Evolutionary conservation across 2,888 invertebrate genomes (phyloP).

Genomic region (Nomada ferruginata): DNA sequence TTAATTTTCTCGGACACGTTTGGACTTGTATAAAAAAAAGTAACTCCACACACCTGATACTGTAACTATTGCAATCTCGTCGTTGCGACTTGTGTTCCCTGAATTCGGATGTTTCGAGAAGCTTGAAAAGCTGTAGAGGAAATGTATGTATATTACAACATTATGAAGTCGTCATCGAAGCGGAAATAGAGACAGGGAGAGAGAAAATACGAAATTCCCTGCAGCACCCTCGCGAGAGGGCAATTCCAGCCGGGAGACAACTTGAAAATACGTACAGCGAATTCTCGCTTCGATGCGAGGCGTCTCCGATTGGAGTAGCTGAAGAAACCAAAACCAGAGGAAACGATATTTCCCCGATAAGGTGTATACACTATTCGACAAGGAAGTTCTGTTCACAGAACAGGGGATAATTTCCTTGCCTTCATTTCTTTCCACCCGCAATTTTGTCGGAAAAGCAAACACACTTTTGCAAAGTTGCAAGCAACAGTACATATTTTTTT

Average conservation of each 20-base stretch:
- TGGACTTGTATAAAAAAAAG: too few relatives aligned
- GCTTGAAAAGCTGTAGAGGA: not conserved
- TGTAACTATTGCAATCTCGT: not conserved
- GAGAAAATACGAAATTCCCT: not conserved
- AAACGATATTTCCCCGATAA: not conserved
- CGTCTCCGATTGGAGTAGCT: not conserved
- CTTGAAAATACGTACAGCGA: not conserved
- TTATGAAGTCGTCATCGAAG: not conserved
- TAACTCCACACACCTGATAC: too few relatives aligned
- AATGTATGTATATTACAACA: not conserved
- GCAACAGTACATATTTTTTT: too few relatives aligned
- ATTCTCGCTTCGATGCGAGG: slow-evolving; percentile 6
- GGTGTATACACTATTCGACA: not conserved
- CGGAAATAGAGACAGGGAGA: not conserved
- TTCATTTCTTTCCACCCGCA: not conserved
- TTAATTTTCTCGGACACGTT: too few relatives aligned
- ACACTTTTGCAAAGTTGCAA: slow-evolving; percentile 3
- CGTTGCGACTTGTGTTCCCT: not conserved
- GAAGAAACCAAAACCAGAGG: not conserved
- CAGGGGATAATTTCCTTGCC: not conserved
- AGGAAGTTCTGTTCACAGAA: not conserved
- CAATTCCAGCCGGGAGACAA: slow-evolving; percentile 11
- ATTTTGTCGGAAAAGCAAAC: slow-evolving; percentile 23
- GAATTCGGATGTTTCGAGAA: not conserved
- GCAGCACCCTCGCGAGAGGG: not conserved